Evolutionary conservation across 1,140 invertebrate genomes (phyloP), one percentile per base, ranked within the genome.

Genomic region (Atopsyche davidsoni): DNA sequence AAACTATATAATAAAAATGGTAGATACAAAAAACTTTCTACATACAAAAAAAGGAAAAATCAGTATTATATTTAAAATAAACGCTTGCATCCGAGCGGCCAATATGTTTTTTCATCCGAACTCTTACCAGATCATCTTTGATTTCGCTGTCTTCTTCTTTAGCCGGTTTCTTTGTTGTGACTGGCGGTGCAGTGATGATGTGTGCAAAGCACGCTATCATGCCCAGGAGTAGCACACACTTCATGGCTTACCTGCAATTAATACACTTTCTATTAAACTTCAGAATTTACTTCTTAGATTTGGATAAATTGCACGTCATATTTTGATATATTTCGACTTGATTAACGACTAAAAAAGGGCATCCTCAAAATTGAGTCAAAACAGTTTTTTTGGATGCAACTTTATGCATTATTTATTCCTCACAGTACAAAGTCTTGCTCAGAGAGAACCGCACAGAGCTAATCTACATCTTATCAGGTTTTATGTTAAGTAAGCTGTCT

Each of bases 101-200:
- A 21, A 42, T 19, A 42, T 18, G 13, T 21, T 10, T 19, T 4
- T 9, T 10, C 4, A 42, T 4, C 7, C 10, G 10, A 22, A 54
- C 35, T 55, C 54, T 64, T 63, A 72, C 69, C 60, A 71, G 53
- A 52, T 72, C 63, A 57, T 69, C 66, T 57, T 65, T 67, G 10
- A 66, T 60, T 46, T 69, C 66, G 53, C 60, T 67, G 16, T 68
- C 67, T 22, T 67, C 55, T 45, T 72, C 66, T 16, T 22, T 28
- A 32, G 63, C 64, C 10, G 40, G 38, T 28, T 70, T 70, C 9
- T 72, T 69, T 23, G 62, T 65, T 11, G 59, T 60, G 0, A 72
- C 70, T 14, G 71, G 71, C 7, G 70, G 71, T 25, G 71, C 71
- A 63, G 62, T 70, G 6, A 64, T 65, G 25, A 63, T 62, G 18